phyloP scores from a whole-genome alignment of 2,888 invertebrate genomes.

The Ashinkailepas kermadecensis region DNA sequence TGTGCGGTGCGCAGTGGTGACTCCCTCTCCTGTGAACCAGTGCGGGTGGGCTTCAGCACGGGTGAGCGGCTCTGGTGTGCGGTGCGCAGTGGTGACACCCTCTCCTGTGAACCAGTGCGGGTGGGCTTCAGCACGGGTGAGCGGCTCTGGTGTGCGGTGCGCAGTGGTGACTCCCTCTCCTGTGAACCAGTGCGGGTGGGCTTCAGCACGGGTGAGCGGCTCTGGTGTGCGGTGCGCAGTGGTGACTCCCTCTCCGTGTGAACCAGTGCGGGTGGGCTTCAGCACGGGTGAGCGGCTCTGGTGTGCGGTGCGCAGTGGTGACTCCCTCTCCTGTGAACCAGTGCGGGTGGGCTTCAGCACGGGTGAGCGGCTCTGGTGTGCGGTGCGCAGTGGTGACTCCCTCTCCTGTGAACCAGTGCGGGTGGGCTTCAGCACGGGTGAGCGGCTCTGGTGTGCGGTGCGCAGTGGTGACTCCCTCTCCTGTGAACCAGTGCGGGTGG shows the following conservation, averaged over 20 bases:
- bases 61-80: constrained; percentile 38
- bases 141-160: constrained; percentile 24
- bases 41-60: constrained; percentile 93
- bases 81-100: no score
- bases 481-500: constrained; percentile 73
- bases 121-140: constrained; percentile 87
- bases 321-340: no score
- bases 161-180: no score
- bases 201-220: constrained; percentile 68
- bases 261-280: constrained; percentile 86
- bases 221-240: no score
- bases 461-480: no score
- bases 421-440: constrained; percentile 87
- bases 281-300: constrained; percentile 58
- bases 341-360: constrained; percentile 95
- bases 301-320: no score
- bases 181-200: constrained; percentile 84
- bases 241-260: no score
- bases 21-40: no score
- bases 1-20: no score
- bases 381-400: no score
- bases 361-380: constrained; percentile 38
- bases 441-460: constrained; percentile 25
- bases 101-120: constrained; percentile 50
- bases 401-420: constrained; percentile 50